Conservation (phyloP, 2,113 vertebrate genomes). For the Phyllostomus hastatus region DNA sequence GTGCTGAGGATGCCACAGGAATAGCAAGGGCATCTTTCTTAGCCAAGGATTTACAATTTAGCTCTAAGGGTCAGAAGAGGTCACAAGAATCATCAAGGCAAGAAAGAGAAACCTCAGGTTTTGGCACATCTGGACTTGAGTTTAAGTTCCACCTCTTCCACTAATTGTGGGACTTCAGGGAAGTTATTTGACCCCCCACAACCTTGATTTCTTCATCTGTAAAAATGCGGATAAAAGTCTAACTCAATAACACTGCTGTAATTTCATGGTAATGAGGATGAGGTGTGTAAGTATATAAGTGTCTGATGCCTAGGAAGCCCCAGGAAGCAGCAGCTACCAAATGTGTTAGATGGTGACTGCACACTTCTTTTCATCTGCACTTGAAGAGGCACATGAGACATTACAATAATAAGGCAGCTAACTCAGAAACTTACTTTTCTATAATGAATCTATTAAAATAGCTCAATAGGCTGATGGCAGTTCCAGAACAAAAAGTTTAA, state of each 20-base stretch:
- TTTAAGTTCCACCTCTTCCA: not conserved
- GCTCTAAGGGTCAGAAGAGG: not conserved
- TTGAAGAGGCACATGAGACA: not conserved
- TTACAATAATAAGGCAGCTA: not conserved
- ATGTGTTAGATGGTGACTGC: not conserved
- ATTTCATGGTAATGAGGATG: rapidly evolving
- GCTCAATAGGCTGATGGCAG: not conserved
- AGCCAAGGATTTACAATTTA: not conserved
- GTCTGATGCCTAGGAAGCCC: not conserved
- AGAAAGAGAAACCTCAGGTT: not conserved
- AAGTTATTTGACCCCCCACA: not conserved
- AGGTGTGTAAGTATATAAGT: not conserved
- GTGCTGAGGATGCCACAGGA: not conserved
- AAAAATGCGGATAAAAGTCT: not conserved
- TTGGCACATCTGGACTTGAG: not conserved
- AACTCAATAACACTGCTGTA: not conserved
- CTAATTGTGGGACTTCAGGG: not conserved
- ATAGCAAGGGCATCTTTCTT: not conserved
- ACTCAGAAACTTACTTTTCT: not conserved
- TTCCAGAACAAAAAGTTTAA: not conserved
- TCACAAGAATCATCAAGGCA: not conserved
- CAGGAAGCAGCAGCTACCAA: not conserved
- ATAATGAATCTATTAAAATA: not conserved
- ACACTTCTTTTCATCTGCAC: not conserved
- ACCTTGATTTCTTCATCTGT: not conserved